These are phyloP conservation scores for Channa striata DNA, from an alignment of 2,797 vertebrate species.

Conservation along the genomic window DNA sequence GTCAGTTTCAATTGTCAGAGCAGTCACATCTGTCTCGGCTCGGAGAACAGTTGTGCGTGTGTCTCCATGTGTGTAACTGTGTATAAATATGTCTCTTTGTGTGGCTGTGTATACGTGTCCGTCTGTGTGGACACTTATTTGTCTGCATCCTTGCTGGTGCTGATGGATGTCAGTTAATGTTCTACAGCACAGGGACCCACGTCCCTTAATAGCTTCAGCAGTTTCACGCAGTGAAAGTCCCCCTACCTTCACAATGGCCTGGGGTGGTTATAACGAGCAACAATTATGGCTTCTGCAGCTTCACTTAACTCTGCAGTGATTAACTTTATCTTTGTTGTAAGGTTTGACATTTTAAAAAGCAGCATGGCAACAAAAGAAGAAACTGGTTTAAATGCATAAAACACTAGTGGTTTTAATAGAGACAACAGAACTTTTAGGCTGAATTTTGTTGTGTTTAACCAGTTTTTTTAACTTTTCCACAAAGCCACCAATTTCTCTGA, in stretches of 20 bases:
- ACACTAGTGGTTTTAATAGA: background rate
- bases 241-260: constrained; percentile 35
- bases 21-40: constrained; percentile 71
- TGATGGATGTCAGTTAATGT: constrained; percentile 72
- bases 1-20: constrained; percentile 56
- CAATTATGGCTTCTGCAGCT: constrained; percentile 47
- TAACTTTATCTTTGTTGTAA: constrained; percentile 65
- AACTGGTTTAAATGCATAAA: constrained; percentile 7
- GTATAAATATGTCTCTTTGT: constrained; percentile 42
- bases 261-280: constrained; percentile 45
- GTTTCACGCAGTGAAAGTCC: constrained; percentile 44
- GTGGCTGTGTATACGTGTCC: constrained; percentile 18
- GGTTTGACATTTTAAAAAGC: constrained; percentile 48
- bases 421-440: background rate
- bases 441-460: background rate
- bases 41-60: constrained; percentile 39
- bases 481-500: no score
- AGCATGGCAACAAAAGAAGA: background rate
- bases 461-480: no score
- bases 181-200: constrained; percentile 63
- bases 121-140: constrained; percentile 45
- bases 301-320: constrained; percentile 56
- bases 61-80: constrained; percentile 41
- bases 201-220: constrained; percentile 67
- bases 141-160: constrained; percentile 47